phyloP scores from a whole-genome alignment of 1,140 invertebrate species.

The Hylaeus volcanicus region DNA sequence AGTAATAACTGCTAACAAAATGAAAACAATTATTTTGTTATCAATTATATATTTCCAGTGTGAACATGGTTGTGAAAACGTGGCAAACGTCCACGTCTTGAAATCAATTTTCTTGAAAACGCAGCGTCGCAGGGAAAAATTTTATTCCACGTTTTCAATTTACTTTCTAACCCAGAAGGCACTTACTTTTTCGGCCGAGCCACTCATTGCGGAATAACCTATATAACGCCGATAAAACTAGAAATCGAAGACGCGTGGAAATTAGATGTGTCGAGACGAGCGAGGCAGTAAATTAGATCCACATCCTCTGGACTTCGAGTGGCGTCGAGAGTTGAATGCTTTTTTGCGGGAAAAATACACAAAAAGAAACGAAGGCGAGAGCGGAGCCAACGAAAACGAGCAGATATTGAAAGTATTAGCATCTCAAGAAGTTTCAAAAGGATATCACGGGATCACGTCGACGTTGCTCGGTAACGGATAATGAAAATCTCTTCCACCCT shows the following conservation, averaged over 20 bases:
- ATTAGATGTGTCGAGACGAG: background rate
- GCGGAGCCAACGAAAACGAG: background rate
- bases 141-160: too few species aligned
- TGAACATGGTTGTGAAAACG: too few species aligned
- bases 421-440: constrained; percentile 13
- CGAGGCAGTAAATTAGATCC: background rate
- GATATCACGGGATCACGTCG: constrained; percentile 4
- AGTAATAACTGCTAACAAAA: too few species aligned
- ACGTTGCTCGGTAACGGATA: background rate
- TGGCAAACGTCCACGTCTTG: too few species aligned
- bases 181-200: too few species aligned
- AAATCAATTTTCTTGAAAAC: too few species aligned
- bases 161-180: too few species aligned
- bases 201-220: too few species aligned
- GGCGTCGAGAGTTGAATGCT: background rate
- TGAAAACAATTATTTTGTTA: too few species aligned
- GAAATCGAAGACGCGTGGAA: constrained; percentile 10
- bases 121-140: too few species aligned
- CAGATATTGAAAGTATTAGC: constrained; percentile 19
- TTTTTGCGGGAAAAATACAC: background rate
- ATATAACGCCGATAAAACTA: background rate
- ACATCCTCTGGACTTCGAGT: background rate
- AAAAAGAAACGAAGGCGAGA: background rate
- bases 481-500: constrained; percentile 17
- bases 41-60: too few species aligned